Evolutionary conservation across 1,140 invertebrate genomes (phyloP).

Genomic region (Drosophila aff.): DNA sequence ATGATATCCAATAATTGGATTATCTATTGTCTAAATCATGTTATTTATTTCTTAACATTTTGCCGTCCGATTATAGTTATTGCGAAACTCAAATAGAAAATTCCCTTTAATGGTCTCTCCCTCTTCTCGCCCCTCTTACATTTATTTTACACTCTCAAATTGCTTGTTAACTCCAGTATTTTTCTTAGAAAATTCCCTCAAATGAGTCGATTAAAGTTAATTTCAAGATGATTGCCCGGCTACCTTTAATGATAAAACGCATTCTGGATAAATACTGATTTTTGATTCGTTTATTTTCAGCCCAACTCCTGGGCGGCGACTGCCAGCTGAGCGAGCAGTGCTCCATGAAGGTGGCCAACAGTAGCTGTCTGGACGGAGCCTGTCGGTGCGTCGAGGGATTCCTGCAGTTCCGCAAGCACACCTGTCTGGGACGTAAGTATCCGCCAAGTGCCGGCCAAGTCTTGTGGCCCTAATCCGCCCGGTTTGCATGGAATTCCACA

Average conservation of each 20-base stretch:
- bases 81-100: slow-evolving; percentile 8
- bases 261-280: slow-evolving; percentile 11
- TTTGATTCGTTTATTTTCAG: slow-evolving; percentile 83
- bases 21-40: slow-evolving; percentile 10
- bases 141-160: slow-evolving; percentile 17
- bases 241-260: slow-evolving; percentile 4
- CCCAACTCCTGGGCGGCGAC: slow-evolving; percentile 90
- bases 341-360: slow-evolving; percentile 92
- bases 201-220: slow-evolving; percentile 12
- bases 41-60: slow-evolving; percentile 24
- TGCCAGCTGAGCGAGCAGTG: slow-evolving; percentile 91
- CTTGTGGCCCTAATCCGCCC: slow-evolving; percentile 62
- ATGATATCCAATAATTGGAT: slow-evolving; percentile 19
- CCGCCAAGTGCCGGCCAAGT: slow-evolving; percentile 63
- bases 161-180: neutral
- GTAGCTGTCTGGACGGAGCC: slow-evolving; percentile 89
- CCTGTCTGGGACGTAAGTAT: slow-evolving; percentile 94
- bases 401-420: slow-evolving; percentile 93
- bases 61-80: slow-evolving; percentile 6
- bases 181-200: slow-evolving; percentile 6
- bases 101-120: neutral
- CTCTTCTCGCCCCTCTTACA: neutral
- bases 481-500: slow-evolving; percentile 60
- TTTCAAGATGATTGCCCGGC: slow-evolving; percentile 7
- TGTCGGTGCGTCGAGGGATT: slow-evolving; percentile 93